Base-by-base conservation (phyloP, 2,888 invertebrate species). In the Seira musarum region DNA sequence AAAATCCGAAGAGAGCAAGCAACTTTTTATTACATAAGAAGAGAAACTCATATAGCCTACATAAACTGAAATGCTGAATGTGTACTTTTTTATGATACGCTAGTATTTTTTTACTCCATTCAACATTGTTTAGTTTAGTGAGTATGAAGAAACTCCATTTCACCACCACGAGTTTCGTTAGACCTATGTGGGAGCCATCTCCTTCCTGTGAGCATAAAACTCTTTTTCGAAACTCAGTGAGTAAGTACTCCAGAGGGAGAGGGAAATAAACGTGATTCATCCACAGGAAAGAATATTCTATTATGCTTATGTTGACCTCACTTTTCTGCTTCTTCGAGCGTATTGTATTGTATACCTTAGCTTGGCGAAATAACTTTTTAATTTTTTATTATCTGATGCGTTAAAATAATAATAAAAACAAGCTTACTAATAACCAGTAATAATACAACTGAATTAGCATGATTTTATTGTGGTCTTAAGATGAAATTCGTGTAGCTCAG, bases 121-220 rank as follows among this genome's bases (percentile, higher is more conserved):
- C 60, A 60, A 6, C 40, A 40, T 40, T 13, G 13, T 40, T 5
- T 13, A 40, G 40, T 40, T 8, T 13, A 40, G 40, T 8, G 40
- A 40, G 40, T n/a, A n/a, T n/a, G n/a, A n/a, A n/a, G n/a, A n/a
- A n/a, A n/a, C n/a, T n/a, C n/a, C n/a, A n/a, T n/a, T n/a, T n/a
- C 40, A 8, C 40, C 24, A 69, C 76, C 76, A 69, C 69, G 49
- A 70, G 35, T 65, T 77, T 65, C 25, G 35, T 15, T 22, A 71
- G 65, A 71, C 77, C 70, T 77, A 77, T 77, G 77, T 70, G 70
- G 71, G 77, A 77, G 77, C 77, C 77, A 77, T 77, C 77, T 77
- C 77, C 77, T 71, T 77, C 77, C 77, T 77, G 64, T 65, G 64
- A 35, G 69, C 24, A 35, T 40, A 69, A 71, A 40, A 40, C 40